Conservation (phyloP, 2,888 invertebrate species). For the Ophonus ardosiacus region DNA sequence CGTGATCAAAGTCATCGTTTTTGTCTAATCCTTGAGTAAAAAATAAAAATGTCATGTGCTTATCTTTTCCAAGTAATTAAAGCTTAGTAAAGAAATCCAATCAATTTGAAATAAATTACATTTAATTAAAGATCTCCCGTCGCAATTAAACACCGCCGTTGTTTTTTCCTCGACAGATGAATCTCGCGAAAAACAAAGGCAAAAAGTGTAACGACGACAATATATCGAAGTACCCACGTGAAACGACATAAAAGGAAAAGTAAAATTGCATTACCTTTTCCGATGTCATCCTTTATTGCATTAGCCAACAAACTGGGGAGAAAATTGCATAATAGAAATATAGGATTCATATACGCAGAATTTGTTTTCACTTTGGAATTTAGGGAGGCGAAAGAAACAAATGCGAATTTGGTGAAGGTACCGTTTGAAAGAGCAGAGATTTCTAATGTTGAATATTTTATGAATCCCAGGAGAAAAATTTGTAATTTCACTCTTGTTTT, state of each 20-base stretch:
- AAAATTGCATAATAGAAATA: slow-evolving; percentile 12
- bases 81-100: slow-evolving; percentile 36
- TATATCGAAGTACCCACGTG: slow-evolving; percentile 6
- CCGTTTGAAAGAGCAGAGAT: neutral
- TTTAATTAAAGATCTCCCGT: slow-evolving; percentile 59
- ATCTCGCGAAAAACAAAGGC: slow-evolving; percentile 27
- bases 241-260: slow-evolving; percentile 10
- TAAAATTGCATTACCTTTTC: neutral
- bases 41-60: slow-evolving; percentile 6
- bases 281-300: slow-evolving; percentile 4
- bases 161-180: slow-evolving; percentile 46
- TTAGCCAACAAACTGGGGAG: neutral
- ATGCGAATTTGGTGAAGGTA: too few relatives aligned
- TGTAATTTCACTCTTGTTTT: too few relatives aligned
- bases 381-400: neutral
- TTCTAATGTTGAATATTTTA: too few relatives aligned
- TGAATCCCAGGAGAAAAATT: too few relatives aligned
- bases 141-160: slow-evolving; percentile 48
- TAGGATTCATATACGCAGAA: neutral
- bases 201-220: slow-evolving; percentile 13
- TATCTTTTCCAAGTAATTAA: slow-evolving; percentile 33
- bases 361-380: neutral
- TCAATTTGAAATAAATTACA: slow-evolving; percentile 57
- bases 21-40: neutral
- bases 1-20: neutral